Evolutionary conservation across 2,113 vertebrate genomes (phyloP), one percentile per base, ranked within the genome.

Genomic region (Pelusios castaneus): DNA sequence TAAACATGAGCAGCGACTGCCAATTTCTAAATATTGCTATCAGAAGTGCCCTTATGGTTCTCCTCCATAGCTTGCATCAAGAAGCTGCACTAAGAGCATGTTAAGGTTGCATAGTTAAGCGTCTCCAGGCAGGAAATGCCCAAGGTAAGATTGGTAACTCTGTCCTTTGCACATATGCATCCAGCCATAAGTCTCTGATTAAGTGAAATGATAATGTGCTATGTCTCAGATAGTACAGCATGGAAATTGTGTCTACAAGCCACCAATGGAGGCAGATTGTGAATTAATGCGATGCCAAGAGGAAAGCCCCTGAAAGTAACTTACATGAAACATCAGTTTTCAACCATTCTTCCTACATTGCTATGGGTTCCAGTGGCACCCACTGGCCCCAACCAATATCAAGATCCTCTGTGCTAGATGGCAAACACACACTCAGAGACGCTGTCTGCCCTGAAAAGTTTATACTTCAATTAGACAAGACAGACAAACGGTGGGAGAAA

Each of bases 71-170:
- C 6, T 12, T 31, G 38, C 83, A 7, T 29, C 2, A 82, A 87
- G 78, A 2, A 75, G 56, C 29, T 0, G 0, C 2, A 29, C 2
- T 7, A 2, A 5, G 0, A 6, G 8, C 24, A 77, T 76, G 34
- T 49, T 70, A 41, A 55, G 25, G 0, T 24, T n/a, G 79, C 31
- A 4, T 43, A 41, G 31, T 27, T 27, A 60, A 79, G 14, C 5
- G 76, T 76, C 75, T 49, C 24, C 0, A 0, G 82, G 75, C 79
- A 82, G 76, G n/a, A 70, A 38, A 67, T 19, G 34, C 34, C 34
- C 60, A 67, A 54, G 76, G 25, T 77, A 70, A 86, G 54, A 6
- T 11, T 29, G 52, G 4, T 8, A 49, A 55, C 38, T 80, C 22
- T 70, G 34, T 19, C 73, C 73, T n/a, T 45, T 4, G 43, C 31